Conservation (phyloP, 1,140 invertebrate species). For the Brachionus koreanus region DNA sequence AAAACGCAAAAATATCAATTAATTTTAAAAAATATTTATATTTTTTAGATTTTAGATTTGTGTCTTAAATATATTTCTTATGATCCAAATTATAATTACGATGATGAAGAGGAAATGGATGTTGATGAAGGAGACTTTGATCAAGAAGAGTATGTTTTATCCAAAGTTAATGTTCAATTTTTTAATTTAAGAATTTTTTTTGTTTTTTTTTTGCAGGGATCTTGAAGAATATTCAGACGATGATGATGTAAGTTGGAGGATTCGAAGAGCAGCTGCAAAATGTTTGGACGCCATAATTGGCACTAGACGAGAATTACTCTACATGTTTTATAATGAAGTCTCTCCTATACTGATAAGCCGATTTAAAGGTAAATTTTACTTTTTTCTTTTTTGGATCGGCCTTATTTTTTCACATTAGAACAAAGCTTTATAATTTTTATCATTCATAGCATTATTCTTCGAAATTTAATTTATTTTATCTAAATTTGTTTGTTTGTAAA, state of each 20-base stretch:
- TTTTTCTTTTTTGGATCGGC: conserved; percentile 16
- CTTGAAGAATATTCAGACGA: conserved; percentile 95
- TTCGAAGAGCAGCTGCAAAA: conserved; percentile 86
- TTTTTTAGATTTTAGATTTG: conserved; percentile 72
- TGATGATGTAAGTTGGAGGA: conserved; percentile 99
- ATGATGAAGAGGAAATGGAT: conserved; percentile 67
- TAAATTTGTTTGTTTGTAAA: no score
- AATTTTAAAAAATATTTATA: background rate
- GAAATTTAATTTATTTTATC: no score
- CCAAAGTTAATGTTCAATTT: background rate
- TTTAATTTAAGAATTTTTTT: conserved; percentile 47
- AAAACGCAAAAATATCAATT: background rate
- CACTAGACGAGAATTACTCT: conserved; percentile 80
- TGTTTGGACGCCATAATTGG: conserved; percentile 90
- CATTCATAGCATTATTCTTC: no score
- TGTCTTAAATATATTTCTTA: conserved; percentile 90
- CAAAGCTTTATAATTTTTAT: no score
- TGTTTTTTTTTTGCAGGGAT: conserved; percentile 63
- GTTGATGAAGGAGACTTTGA: conserved; percentile 68
- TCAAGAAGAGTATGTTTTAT: conserved; percentile 55
- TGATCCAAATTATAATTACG: conserved; percentile 97
- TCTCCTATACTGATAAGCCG: conserved; percentile 82
- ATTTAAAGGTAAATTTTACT: conserved; percentile 72
- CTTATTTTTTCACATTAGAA: no score
- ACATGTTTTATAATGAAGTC: conserved; percentile 76